Conservation (phyloP, 2,113 vertebrate species). For the Phalacrocorax carbo region DNA sequence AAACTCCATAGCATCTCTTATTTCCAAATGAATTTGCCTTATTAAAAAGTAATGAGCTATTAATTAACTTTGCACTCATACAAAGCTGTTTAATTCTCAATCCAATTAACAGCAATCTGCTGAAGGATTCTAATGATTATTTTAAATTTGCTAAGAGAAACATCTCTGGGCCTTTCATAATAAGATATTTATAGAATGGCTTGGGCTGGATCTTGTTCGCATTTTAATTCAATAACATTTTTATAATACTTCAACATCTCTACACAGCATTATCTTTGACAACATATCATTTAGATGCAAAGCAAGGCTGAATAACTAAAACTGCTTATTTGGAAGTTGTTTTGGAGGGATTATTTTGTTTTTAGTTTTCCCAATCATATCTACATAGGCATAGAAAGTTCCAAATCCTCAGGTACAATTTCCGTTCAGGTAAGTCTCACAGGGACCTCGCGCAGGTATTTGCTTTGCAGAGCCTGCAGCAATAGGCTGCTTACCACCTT, state of each 20-base stretch:
- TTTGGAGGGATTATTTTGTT: not conserved
- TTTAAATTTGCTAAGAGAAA: slow-evolving; percentile 85
- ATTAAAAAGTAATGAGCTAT: slow-evolving; percentile 86
- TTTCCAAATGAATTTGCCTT: slow-evolving; percentile 77
- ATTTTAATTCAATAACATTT: slow-evolving; percentile 68
- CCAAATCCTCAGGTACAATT: not conserved
- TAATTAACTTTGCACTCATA: slow-evolving; percentile 81
- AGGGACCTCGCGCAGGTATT: no score
- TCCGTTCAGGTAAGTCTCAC: no score
- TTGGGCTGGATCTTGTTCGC: slow-evolving; percentile 48
- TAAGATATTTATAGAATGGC: slow-evolving; percentile 77
- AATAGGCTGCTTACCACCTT: accelerated
- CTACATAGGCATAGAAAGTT: not conserved
- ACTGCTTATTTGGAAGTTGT: not conserved
- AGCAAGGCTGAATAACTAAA: not conserved
- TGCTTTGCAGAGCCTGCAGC: not conserved
- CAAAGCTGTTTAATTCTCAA: slow-evolving; percentile 82
- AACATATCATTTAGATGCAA: not conserved
- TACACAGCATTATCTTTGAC: not conserved
- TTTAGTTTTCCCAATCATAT: not conserved
- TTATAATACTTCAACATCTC: slow-evolving; percentile 20
- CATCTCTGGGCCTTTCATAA: slow-evolving; percentile 77
- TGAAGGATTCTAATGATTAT: slow-evolving; percentile 82
- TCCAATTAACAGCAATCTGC: slow-evolving; percentile 83
- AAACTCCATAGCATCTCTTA: slow-evolving; percentile 71